Conservation (phyloP, 2,797 vertebrate genomes). For the Rallus crepitans region DNA sequence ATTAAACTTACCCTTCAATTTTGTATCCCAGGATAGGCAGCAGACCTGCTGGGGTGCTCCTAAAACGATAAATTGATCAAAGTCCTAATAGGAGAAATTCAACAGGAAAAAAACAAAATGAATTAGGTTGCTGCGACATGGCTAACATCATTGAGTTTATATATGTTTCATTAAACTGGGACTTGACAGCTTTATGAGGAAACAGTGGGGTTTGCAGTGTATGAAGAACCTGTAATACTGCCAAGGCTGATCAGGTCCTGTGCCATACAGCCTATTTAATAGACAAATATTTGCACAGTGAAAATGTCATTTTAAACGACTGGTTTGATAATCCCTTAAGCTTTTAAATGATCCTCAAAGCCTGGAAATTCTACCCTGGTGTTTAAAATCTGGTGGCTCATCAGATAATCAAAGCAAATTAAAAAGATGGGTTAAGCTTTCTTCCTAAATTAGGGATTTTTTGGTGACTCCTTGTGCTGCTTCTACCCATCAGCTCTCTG, state of each 20-base stretch:
- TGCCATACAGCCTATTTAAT: conserved; percentile 81
- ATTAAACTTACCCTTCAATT: conserved; percentile 75
- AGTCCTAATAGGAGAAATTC: conserved; percentile 67
- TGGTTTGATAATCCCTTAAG: conserved; percentile 83
- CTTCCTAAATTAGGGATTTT: conserved; percentile 17
- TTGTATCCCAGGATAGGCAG: conserved; percentile 50
- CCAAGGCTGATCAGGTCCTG: conserved; percentile 79
- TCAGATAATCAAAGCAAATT: conserved; percentile 71
- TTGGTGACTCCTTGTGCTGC: not conserved
- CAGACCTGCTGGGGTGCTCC: conserved; percentile 49
- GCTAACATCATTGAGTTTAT: conserved; percentile 81
- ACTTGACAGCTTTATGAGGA: conserved; percentile 87
- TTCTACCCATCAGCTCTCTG: not conserved
- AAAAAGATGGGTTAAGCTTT: conserved; percentile 56
- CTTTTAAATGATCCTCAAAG: conserved; percentile 84
- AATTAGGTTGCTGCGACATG: conserved; percentile 80
- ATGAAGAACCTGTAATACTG: conserved; percentile 82
- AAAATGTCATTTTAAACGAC: conserved; percentile 84
- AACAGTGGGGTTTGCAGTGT: conserved; percentile 80
- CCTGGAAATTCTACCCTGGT: conserved; percentile 71
- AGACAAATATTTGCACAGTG: conserved; percentile 85
- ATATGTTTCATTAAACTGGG: conserved; percentile 84
- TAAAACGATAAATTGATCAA: conserved; percentile 74
- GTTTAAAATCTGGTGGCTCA: conserved; percentile 73
- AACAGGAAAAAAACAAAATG: conserved; percentile 74